Evolutionary conservation across 92 coral and sea anemone genomes (phyloP).

Genomic region (Hydrozoanthus gracilis): DNA sequence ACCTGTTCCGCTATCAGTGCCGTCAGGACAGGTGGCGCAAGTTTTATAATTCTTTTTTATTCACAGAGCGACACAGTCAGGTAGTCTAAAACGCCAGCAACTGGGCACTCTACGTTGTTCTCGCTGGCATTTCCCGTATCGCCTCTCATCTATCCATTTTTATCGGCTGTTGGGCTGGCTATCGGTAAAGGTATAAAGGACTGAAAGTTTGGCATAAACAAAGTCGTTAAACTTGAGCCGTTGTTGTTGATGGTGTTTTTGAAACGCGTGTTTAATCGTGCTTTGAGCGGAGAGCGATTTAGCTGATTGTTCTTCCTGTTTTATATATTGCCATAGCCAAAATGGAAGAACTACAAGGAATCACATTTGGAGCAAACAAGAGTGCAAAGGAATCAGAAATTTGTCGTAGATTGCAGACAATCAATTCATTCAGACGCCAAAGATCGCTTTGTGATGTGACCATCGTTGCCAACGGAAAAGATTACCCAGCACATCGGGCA

Average conservation of each 20-base stretch:
- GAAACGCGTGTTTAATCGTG: neutral
- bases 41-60: too few relatives aligned
- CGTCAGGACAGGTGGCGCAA: too few relatives aligned
- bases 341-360: conserved; percentile 44
- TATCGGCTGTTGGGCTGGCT: neutral
- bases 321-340: neutral
- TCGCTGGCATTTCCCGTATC: too few relatives aligned
- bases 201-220: conserved; percentile 21
- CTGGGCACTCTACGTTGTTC: too few relatives aligned
- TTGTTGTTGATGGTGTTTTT: neutral
- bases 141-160: too few relatives aligned
- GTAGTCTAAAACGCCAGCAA: too few relatives aligned
- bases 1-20: too few relatives aligned
- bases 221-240: neutral
- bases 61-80: too few relatives aligned
- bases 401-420: conserved; percentile 29
- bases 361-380: conserved; percentile 39
- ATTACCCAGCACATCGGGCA: conserved; percentile 36
- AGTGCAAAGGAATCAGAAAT: conserved; percentile 47
- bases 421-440: conserved; percentile 39
- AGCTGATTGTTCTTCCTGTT: too few relatives aligned
- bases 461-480: conserved; percentile 39
- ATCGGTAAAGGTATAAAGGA: neutral
- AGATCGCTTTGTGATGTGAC: conserved; percentile 36
- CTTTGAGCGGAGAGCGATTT: neutral